Base-by-base conservation (phyloP, 2,797 vertebrate species). In the Trematomus bernacchii region DNA sequence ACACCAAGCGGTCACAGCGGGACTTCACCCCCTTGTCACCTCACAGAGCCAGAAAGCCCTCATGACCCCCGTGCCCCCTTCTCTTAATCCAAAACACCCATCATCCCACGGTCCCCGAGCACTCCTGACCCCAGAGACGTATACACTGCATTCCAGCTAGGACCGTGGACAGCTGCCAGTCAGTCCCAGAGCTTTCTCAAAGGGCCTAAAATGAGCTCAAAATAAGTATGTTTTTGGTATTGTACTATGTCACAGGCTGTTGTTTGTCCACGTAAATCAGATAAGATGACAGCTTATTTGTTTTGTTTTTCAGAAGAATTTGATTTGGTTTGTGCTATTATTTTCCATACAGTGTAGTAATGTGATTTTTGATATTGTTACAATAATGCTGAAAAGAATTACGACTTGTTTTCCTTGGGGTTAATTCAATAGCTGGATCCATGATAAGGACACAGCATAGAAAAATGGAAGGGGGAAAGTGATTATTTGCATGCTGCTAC, bases 1-100 rank as follows among this genome's bases (percentile, higher is more conserved):
- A 85, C 71, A 73, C 78, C 85, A 94, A 94, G 72, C 93, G 92
- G 42, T 89, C 66, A 0, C 92, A 87, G 52, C 83, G 80, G 15
- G 88, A 92, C 57, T 76, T 72, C 62, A 73, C 82, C 4, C 90
- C 88, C 1, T 43, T 83, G 54, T 84, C 91, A 18, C 76, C 80
- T 27, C 85, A 33, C 57, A 74, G 77, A 47, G 55, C 80, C 71
- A 67, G 57, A 43, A 85, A 82, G 46, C 85, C 77, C 70, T 80
- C 70, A 0, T 93, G 80, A 91, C 83, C 81, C 7, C 52, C 0
- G 1, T 0, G 66, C n/a, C 66, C 71, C 42, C 6, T 18, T n/a
- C 62, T 43, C 57, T 52, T 66, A 30, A 72, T 73, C 83, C 43
- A 42, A 70, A 73, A 72, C 72, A 55, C 69, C 55, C 71, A 18